Conservation (phyloP, 2,888 invertebrate species). For the Leucophenga montana region DNA sequence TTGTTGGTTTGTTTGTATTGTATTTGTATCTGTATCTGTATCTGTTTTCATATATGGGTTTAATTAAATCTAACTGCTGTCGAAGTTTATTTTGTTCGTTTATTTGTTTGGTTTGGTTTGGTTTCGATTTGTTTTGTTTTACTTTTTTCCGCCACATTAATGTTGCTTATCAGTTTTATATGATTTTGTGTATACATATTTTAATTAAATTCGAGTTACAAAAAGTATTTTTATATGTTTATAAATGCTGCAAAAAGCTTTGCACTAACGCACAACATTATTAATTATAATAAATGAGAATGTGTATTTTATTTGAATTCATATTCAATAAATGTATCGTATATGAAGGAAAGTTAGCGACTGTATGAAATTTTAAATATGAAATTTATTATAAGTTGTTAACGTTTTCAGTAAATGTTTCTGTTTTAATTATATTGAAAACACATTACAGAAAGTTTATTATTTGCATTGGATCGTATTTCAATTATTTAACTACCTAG, state of each 20-base stretch:
- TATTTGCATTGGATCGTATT: too few species aligned
- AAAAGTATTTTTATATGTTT: too few species aligned
- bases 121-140: slow-evolving; percentile 38
- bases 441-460: too few species aligned
- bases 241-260: too few species aligned
- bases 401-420: too few species aligned
- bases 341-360: too few species aligned
- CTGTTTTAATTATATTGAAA: too few species aligned
- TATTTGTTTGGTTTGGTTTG: slow-evolving; percentile 39
- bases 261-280: background rate
- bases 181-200: slow-evolving; percentile 45
- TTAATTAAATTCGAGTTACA: slow-evolving; percentile 53
- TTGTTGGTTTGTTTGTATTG: background rate
- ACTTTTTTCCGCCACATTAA: slow-evolving; percentile 28
- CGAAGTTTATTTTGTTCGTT: slow-evolving; percentile 32
- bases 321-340: background rate
- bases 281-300: slow-evolving; percentile 6
- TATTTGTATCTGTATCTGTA: background rate
- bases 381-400: too few species aligned
- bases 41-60: background rate
- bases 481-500: too few species aligned
- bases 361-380: too few species aligned
- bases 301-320: background rate
- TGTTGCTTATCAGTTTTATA: slow-evolving; percentile 49
- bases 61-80: slow-evolving; percentile 19